These are phyloP conservation scores for Meleagris gallopavo DNA, from an alignment of 2,113 vertebrate genomes.

Conservation along the genomic window DNA sequence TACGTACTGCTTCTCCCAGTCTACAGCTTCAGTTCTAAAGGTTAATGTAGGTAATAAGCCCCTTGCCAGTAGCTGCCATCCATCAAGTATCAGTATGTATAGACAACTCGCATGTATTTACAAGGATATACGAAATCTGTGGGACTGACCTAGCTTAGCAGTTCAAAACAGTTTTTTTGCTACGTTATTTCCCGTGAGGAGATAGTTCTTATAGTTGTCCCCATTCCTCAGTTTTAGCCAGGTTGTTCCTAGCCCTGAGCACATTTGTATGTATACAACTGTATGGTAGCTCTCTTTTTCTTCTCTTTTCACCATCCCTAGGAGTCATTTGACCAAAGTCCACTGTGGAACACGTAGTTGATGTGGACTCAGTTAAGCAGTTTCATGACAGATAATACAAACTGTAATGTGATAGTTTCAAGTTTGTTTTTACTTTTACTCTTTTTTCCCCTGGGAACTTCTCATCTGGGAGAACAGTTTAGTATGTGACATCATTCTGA, in stretches of 20 bases:
- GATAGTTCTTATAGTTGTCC: neutral
- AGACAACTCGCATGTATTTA: neutral
- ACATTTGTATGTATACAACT: neutral
- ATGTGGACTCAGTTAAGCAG: neutral
- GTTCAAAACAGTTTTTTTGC: neutral
- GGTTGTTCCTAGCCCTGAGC: neutral
- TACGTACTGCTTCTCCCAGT: neutral
- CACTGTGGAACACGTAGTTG: neutral
- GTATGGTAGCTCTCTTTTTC: neutral
- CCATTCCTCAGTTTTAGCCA: neutral
- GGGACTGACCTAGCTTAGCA: neutral
- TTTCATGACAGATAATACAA: neutral
- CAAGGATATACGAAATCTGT: neutral
- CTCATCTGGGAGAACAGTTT: neutral
- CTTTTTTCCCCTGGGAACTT: neutral
- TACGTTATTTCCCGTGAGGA: neutral
- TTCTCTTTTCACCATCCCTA: neutral
- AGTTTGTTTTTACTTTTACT: neutral
- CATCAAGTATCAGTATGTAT: neutral
- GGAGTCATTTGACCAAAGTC: neutral
- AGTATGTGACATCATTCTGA: neutral
- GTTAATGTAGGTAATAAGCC: neutral
- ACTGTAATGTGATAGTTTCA: neutral
- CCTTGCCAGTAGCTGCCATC: neutral
- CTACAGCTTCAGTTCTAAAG: neutral